Conservation (phyloP, 2,113 vertebrate genomes). For the Onychorhynchus coronatus region DNA sequence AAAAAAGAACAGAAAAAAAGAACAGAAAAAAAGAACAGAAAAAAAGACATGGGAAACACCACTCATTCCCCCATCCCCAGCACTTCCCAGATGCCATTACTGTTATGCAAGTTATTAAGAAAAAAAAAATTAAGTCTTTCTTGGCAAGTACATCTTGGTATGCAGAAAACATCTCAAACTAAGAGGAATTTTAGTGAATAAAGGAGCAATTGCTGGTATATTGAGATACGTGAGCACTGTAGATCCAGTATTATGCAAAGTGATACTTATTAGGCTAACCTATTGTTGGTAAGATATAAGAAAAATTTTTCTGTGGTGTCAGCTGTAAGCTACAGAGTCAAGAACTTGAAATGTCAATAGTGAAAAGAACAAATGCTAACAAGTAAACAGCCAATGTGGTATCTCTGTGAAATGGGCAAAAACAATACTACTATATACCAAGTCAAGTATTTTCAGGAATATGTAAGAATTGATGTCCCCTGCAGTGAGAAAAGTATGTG, state of each 20-base stretch:
- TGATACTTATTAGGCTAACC: not conserved
- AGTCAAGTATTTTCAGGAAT: not conserved
- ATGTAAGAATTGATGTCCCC: not conserved
- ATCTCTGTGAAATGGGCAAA: not conserved
- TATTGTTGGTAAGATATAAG: not conserved
- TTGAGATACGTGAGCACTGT: not conserved
- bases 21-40: not conserved
- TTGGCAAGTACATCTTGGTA: not conserved
- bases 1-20: not conserved
- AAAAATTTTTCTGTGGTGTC: not conserved
- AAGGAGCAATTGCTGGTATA: not conserved
- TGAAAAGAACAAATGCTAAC: not conserved
- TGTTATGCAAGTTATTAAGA: not conserved
- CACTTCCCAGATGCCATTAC: not conserved
- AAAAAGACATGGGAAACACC: not conserved
- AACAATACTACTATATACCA: not conserved
- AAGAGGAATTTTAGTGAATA: not conserved
- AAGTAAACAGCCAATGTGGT: not conserved
- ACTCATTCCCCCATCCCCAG: accelerated
- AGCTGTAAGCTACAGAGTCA: not conserved
- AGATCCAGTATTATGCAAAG: not conserved
- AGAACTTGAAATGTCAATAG: not conserved
- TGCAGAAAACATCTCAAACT: not conserved
- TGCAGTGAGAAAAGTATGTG: not conserved
- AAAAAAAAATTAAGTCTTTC: not conserved